Evolutionary conservation across 2,113 vertebrate genomes (phyloP), one percentile per base, ranked within the genome.

Genomic region (Smithornis capensis): DNA sequence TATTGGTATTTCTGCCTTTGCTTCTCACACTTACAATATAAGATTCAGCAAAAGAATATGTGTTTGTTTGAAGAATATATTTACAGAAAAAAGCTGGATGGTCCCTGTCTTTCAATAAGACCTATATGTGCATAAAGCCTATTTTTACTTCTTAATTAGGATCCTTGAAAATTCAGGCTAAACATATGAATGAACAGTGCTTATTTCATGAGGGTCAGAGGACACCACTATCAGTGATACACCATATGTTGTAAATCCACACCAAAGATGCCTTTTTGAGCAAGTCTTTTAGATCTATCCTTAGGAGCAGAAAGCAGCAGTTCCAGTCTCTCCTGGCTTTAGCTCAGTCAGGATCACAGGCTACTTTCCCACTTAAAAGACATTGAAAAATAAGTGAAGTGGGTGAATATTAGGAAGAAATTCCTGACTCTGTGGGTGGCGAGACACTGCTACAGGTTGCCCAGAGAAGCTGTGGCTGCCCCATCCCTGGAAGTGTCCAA

Each of bases 81-180:
- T 12, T 81, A 6, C 8, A 62, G 55, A 59, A 63, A 33, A 31
- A 12, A 1, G 2, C 7, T 50, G 81, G 44, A 35, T 38, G 3
- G 18, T 49, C 73, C 45, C 42, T n/a, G 8, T 28, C 28, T 67
- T 87, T 63, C 52, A 53, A 7, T 38, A 73, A 60, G 11, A 76
- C 1, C 3, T n/a, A 4, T 27, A 42, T 0, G 6, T 38, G 5
- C 4, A 1, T n/a, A 55, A 64, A 80, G 17, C 2, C 5, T 67
- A n/a, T 63, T 59, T 67, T 21, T 74, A 24, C 17, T 56, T 73
- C 25, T 57, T 86, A 59, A 63, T 45, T 83, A 56, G 16, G 19
- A 80, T 59, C 12, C 23, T 70, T 55, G 27, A 59, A 59, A 73
- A 33, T 73, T 86, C 25, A 76, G 17, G 19, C 6, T 52, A 44